A percentile compares a stretch with the other conserved stretches of the same genome.
These are phyloP conservation scores for Meloidogyne chitwoodi DNA, from an alignment of 1,140 invertebrate species.

Conservation along the genomic window DNA sequence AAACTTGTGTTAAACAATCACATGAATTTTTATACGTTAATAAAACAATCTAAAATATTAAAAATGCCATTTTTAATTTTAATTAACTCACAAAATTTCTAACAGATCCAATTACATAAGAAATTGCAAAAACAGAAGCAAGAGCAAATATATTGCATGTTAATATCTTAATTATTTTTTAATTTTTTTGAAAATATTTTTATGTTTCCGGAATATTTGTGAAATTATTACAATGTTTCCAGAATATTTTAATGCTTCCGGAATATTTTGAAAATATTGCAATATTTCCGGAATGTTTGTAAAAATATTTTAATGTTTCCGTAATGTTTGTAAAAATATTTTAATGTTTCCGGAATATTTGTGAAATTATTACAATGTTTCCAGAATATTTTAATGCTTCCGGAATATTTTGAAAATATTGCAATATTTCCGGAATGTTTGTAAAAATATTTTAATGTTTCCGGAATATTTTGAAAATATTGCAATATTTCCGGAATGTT, in stretches of 20 bases:
- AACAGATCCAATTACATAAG: not conserved
- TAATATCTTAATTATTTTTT: not conserved
- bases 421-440: no score
- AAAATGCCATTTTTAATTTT: not conserved
- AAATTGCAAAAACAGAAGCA: not conserved
- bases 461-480: not conserved
- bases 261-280: not conserved
- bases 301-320: no score
- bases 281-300: not conserved
- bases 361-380: not conserved
- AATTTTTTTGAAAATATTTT: not conserved
- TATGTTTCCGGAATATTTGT: not conserved
- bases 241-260: not conserved
- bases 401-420: no score
- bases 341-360: not conserved
- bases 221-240: not conserved
- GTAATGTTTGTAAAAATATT: not conserved
- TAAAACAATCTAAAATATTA: not conserved
- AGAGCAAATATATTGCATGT: not conserved
- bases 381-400: not conserved
- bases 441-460: no score
- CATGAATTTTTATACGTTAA: not conserved
- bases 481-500: not conserved
- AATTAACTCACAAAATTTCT: slow-evolving; percentile 5
- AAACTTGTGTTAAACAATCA: slow-evolving; percentile 16